Percentiles rank a stretch among this genome's conserved stretches.
Evolutionary conservation across 2,888 invertebrate genomes (phyloP).

Genomic region (Drosophila engyochracea): DNA sequence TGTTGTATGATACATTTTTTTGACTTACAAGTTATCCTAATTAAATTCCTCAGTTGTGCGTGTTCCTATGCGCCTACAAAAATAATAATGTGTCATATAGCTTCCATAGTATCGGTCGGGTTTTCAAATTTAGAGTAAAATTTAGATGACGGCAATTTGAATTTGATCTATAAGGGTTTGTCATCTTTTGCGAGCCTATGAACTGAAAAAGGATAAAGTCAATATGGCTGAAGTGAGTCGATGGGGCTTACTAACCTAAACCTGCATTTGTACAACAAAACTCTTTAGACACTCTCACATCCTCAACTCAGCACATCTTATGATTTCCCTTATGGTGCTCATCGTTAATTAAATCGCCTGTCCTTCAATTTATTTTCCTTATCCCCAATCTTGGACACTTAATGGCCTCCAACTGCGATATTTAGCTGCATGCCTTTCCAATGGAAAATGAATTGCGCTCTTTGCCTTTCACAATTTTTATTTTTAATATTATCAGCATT

Average conservation of each 20-base stretch:
- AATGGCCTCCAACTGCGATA: not conserved
- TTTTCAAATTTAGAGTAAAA: not conserved
- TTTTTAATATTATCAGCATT: constrained; percentile 30
- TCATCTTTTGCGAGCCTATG: not conserved
- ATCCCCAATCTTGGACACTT: not conserved
- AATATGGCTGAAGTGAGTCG: not conserved
- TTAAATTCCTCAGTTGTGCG: not conserved
- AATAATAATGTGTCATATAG: not conserved
- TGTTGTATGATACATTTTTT: not conserved
- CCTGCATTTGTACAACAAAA: not conserved
- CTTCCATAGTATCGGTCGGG: not conserved
- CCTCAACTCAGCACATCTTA: not conserved
- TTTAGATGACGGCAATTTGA: not conserved
- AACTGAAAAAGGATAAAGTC: not conserved
- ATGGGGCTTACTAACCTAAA: not conserved
- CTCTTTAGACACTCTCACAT: not conserved
- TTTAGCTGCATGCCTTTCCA: not conserved
- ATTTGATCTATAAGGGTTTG: not conserved
- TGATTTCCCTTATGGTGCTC: not conserved
- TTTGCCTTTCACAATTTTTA: constrained; percentile 9
- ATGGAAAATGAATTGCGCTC: constrained; percentile 18
- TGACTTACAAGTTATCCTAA: not conserved
- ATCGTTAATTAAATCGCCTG: not conserved
- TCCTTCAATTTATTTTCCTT: not conserved
- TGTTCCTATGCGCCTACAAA: not conserved